Evolutionary conservation across 2,113 vertebrate species (phyloP).

Genomic region (Orycteropus afer): DNA sequence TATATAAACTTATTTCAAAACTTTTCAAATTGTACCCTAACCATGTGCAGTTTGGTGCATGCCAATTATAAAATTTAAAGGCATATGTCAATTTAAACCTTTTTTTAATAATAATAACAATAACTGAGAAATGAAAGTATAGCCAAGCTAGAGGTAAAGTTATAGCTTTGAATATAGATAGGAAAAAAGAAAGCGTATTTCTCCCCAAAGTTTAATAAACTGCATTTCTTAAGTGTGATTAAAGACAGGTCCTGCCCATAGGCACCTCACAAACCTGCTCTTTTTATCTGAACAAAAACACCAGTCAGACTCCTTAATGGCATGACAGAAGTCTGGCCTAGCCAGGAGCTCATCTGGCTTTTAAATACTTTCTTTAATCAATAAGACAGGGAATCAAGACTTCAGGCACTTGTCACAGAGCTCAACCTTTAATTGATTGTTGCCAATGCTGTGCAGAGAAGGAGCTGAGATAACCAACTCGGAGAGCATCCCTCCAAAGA

Average conservation of each 20-base stretch:
- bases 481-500: not conserved
- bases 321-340: not conserved
- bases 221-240: conserved; percentile 5
- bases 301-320: not conserved
- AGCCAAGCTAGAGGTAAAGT: not conserved
- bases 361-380: not conserved
- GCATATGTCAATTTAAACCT: too few relatives aligned
- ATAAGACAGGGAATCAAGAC: not conserved
- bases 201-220: not conserved
- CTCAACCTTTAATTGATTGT: not conserved
- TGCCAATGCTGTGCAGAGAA: not conserved
- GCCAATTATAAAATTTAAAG: not conserved
- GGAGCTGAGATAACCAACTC: not conserved
- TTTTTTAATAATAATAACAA: not conserved
- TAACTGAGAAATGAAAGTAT: not conserved
- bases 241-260: not conserved
- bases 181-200: not conserved
- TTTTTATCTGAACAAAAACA: not conserved
- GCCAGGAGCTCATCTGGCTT: not conserved
- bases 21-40: not conserved
- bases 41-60: not conserved
- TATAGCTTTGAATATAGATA: not conserved
- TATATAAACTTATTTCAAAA: not conserved
- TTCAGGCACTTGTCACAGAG: not conserved
- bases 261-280: not conserved